Evolutionary conservation across 2,113 vertebrate genomes (phyloP).

Genomic region (Carollia perspicillata): DNA sequence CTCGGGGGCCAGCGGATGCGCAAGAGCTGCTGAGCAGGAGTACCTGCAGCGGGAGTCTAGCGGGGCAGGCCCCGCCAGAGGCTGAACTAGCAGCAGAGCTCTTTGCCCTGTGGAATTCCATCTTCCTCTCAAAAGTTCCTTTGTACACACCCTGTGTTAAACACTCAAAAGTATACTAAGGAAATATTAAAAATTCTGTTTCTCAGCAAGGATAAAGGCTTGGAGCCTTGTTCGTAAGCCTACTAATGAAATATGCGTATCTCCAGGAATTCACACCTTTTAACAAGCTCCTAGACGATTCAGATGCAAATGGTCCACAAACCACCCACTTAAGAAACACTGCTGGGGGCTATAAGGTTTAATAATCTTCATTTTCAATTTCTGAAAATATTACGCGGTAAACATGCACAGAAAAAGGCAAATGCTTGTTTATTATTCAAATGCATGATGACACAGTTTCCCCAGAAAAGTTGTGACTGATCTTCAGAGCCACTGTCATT

Average conservation of each 20-base stretch:
- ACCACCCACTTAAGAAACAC: neutral
- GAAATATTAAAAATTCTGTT: neutral
- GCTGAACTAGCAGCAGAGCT: neutral
- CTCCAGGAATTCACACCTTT: neutral
- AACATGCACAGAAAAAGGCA: neutral
- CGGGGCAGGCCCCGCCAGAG: fast-evolving
- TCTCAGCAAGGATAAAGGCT: neutral
- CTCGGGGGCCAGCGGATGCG: fast-evolving
- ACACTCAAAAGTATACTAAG: neutral
- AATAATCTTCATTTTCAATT: neutral
- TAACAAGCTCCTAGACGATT: neutral
- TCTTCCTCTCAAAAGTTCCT: neutral
- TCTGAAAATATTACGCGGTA: neutral
- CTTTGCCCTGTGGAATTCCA: neutral
- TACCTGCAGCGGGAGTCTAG: neutral
- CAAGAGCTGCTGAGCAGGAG: neutral
- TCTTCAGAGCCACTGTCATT: neutral
- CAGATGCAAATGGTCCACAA: neutral
- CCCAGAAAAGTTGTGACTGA: neutral
- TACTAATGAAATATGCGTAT: neutral
- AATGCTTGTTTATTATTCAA: neutral
- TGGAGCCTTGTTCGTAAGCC: neutral
- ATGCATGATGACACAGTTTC: neutral
- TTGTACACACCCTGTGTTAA: neutral
- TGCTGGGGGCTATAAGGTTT: neutral